Conservation (phyloP, 2,113 vertebrate species). For the Gymnogyps californianus region DNA sequence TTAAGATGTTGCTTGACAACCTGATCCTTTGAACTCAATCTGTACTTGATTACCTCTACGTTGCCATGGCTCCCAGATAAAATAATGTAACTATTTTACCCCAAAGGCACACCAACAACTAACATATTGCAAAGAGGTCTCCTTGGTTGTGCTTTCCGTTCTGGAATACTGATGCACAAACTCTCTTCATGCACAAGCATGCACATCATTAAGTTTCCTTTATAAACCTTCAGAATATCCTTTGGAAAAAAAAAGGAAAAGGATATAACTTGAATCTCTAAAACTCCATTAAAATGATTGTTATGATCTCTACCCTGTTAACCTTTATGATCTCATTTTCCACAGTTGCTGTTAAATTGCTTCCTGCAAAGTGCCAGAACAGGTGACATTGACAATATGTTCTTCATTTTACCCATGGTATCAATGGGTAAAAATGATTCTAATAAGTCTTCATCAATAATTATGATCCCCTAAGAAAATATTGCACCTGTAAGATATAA, state of each 20-base stretch:
- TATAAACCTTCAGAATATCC: not conserved
- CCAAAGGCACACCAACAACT: not conserved
- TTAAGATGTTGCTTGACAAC: not conserved
- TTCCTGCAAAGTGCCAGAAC: not conserved
- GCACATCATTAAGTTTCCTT: not conserved
- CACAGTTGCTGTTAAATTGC: not conserved
- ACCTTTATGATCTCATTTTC: conserved; percentile 9
- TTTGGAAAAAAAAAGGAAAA: not conserved
- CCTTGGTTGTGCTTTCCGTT: not conserved
- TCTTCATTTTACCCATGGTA: not conserved
- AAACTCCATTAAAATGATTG: not conserved
- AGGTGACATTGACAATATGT: not conserved
- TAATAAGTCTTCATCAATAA: not conserved
- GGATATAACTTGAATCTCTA: not conserved
- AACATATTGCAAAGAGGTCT: not conserved
- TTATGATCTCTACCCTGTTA: not conserved
- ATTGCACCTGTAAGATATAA: not conserved
- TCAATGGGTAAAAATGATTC: not conserved
- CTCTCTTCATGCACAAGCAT: not conserved
- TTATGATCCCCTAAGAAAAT: not conserved
- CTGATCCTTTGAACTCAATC: conserved; percentile 8
- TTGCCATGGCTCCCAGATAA: conserved; percentile 35
- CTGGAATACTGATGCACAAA: not conserved
- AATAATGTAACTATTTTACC: not conserved
- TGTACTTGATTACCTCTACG: not conserved